Base-by-base conservation (phyloP, 2,888 invertebrate genomes). In the Himalopsyche kuldschensis region DNA sequence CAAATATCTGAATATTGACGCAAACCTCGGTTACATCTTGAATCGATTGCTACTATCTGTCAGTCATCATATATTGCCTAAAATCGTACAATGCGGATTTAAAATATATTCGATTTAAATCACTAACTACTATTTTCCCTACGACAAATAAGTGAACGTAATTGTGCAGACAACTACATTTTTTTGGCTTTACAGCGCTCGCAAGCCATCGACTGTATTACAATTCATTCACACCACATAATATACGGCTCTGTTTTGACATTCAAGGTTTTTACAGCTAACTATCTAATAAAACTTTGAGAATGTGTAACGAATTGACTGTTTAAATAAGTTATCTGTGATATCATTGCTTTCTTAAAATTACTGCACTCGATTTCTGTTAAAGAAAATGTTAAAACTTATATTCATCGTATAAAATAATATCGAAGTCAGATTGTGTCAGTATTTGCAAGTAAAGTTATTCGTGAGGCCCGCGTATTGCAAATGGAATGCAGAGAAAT, bases 1-100 rank as follows among this genome's bases (percentile, higher is more conserved):
- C 20, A 69, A 27, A 47, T 3, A 78, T 69, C 69, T 27, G 69
- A 47, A 46, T 82, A 78, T 78, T 82, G 82, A 82, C 82, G 69
- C 82, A 75, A 75, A 35, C 31, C 75, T 46, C 69, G 11, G 27
- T 30, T 69, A 30, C 4, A 69, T 69, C 27, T 27, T 30, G 4
- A 69, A 30, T 30, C 11, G 69, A 24, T 30, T 69, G 4, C 69
- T 55, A 10, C 27, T 11, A 69, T 69, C 30, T 69, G 55, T 20
- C 55, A 55, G 55, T 55, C 55, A 55, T 55, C 24, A 55, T 2
- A 41, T 8, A 6, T 55, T 55, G 20, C 20, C n/a, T 20, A 8
- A 20, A 4, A 55, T 4, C n/a, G n/a, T n/a, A n/a, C n/a, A n/a
- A 5, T 55, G 5, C 20, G 10, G 6, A 5, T 55, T 20, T 3